Base-by-base conservation (phyloP, 2,888 invertebrate genomes). In the Lamellibrachia columna region DNA sequence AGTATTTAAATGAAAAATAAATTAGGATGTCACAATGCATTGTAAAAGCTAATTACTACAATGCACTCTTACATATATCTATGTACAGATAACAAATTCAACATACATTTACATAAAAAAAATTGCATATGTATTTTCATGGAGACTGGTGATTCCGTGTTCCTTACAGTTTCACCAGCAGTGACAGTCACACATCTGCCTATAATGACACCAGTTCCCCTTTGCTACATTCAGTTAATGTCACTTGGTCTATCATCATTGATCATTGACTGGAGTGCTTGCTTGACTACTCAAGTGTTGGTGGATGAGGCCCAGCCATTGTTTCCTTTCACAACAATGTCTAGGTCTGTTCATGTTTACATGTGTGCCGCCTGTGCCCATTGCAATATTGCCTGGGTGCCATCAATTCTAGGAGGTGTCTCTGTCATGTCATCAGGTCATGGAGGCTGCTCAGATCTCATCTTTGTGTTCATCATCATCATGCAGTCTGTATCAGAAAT, bases 191-290 rank as follows among this genome's bases (percentile, higher is more conserved):
- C 75, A 75, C 75, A 75, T 75, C 75, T 22, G 75, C 22, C 75
- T 75, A 22, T 75, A 75, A 75, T 75, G 75, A 75, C 75, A 75
- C 75, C 75, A 75, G 75, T 75, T 75, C 75, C 75, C 40, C 75
- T 75, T 75, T 75, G 75, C 75, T 22, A n/a, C 75, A 75, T 75
- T 75, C 75, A 15, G 75, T 75, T 75, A 75, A 75, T 22, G 15
- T n/a, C 75, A 75, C 75, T 75, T 75, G 75, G 75, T 75, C 75
- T 75, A 75, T 75, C 75, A 75, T 75, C 75, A 6, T 75, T 22
- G 15, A 75, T 75, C 75, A 75, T 75, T 75, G 75, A 6, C 6
- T 75, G 75, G 75, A 75, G 75, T 75, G 75, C 22, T 6, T 75
- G 22, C n/a, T 75, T 75, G 75, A 75, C 75, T n/a, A 75, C 75